Percentiles rank a stretch among this genome's conserved stretches.
These are phyloP conservation scores for Tretioscincus oriximinensis DNA, from an alignment of 2,113 vertebrate species.

Conservation along the genomic window DNA sequence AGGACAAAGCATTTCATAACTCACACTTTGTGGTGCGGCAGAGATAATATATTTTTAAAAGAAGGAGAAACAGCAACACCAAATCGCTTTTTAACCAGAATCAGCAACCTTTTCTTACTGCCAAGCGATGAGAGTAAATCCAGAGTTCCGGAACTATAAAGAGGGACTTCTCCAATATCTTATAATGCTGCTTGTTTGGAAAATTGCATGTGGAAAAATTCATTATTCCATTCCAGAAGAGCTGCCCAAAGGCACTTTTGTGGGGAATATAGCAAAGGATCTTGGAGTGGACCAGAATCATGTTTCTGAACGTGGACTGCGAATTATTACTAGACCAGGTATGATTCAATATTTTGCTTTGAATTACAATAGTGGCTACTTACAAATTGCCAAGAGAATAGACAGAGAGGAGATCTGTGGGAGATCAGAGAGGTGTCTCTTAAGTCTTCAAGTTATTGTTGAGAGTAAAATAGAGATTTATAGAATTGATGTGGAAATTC, in stretches of 20 bases:
- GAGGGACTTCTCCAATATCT: not conserved
- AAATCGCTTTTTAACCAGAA: not conserved
- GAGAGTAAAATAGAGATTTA: conserved; percentile 76
- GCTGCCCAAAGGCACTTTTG: conserved; percentile 53
- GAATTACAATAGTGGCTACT: conserved; percentile 60
- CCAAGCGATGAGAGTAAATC: conserved; percentile 1
- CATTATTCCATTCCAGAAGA: conserved; percentile 56
- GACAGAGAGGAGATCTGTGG: conserved; percentile 76
- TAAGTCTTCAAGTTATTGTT: conserved; percentile 74
- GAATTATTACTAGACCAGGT: conserved; percentile 50
- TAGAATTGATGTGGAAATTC: conserved; percentile 67
- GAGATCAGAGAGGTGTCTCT: conserved; percentile 59
- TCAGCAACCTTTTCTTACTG: not conserved
- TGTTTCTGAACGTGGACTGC: conserved; percentile 43
- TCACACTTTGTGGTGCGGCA: not conserved
- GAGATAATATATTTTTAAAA: not conserved
- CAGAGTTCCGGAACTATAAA: not conserved
- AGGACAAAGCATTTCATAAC: not conserved
- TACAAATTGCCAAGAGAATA: conserved; percentile 71
- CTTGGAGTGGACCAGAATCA: conserved; percentile 46
- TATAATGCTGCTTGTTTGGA: conserved; percentile 10
- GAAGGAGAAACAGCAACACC: not conserved
- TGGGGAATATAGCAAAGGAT: conserved; percentile 56
- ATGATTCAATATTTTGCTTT: conserved; percentile 66
- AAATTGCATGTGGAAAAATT: conserved; percentile 39